Evolutionary conservation across 2,888 invertebrate genomes (phyloP), one percentile per base, ranked within the genome.

Genomic region (Orchesella flavescens): DNA sequence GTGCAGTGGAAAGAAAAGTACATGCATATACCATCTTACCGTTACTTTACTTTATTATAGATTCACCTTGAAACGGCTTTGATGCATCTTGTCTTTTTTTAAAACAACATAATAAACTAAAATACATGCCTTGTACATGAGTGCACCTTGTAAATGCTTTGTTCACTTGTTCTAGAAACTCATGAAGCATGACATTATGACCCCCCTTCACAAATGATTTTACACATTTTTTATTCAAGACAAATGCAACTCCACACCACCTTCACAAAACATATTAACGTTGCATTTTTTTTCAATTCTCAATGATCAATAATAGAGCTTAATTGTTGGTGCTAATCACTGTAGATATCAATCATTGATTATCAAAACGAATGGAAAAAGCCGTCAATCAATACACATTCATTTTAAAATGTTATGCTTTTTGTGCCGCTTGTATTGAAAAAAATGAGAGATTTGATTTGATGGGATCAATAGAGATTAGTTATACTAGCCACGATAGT

Each of bases 171-270:
- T n/a, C 5, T 46, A 17, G 21, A 72, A 53, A 43, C 55, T 72
- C 46, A 57, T 72, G 15, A 63, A 61, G 44, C 24, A 23, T 74
- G 74, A 65, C 65, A 74, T 46, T 74, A 12, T 63, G 74, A 74
- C 74, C 74, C 21, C 46, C 49, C 17, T 49, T 49, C 53, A 49
- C 44, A 69, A 23, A 9, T 3, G 13, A 5, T 24, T 61, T 19
- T 61, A 1, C 17, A n/a, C n/a, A n/a, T n/a, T n/a, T n/a, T n/a
- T n/a, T n/a, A 19, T 61, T 53, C 17, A 13, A 21, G 19, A 61
- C 4, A 21, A 21, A 21, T 17, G 17, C 61, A 61, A 15, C 61
- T 9, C 3, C 19, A n/a, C n/a, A n/a, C n/a, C n/a, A n/a, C n/a
- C n/a, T n/a, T n/a, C n/a, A n/a, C n/a, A n/a, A n/a, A n/a, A n/a